Evolutionary conservation across 2,797 vertebrate genomes (phyloP).

Genomic region (Urocyon cinereoargenteus): DNA sequence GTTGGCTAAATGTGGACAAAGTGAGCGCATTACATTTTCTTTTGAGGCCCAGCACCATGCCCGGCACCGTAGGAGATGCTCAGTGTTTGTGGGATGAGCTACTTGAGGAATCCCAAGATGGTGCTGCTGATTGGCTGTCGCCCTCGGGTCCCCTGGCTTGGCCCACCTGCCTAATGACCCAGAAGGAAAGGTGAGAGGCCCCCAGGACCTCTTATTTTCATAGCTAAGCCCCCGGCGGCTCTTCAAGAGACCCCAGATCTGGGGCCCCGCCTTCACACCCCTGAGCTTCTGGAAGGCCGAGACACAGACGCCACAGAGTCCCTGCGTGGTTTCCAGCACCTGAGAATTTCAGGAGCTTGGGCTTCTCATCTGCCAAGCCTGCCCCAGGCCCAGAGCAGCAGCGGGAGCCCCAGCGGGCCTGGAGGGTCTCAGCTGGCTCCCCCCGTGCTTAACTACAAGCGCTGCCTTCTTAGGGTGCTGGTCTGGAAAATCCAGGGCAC

Average conservation of each 20-base stretch:
- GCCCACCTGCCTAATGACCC: neutral
- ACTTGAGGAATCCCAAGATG: neutral
- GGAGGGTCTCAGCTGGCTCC: neutral
- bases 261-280: neutral
- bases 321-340: accelerated
- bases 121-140: neutral
- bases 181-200: neutral
- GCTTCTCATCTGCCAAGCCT: neutral
- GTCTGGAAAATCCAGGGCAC: neutral
- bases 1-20: neutral
- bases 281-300: neutral
- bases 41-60: neutral
- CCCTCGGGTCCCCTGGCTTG: neutral
- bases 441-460: neutral
- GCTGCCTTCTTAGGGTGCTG: neutral
- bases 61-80: accelerated
- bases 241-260: neutral
- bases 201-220: neutral
- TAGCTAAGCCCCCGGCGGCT: accelerated
- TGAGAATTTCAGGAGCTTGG: neutral
- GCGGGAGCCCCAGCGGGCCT: neutral
- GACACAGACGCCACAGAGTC: accelerated
- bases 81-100: neutral
- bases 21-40: neutral
- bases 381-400: accelerated